Conservation (phyloP, 2,113 vertebrate genomes). For the Actinemys pallida region DNA sequence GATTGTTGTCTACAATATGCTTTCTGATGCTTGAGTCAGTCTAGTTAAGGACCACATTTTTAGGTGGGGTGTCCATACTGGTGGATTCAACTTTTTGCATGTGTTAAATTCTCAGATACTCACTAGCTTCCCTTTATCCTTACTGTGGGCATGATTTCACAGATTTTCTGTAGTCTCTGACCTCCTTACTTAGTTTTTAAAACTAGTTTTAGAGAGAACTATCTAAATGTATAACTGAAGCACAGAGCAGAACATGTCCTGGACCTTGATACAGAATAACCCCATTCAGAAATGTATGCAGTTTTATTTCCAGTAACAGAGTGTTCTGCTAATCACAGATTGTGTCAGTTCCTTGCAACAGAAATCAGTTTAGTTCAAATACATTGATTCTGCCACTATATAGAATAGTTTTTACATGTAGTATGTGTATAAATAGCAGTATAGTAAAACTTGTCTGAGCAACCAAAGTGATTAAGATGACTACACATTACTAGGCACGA, state of each 20-base stretch:
- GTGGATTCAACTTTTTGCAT: background rate
- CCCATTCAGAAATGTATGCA: fast-evolving
- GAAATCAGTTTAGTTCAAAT: background rate
- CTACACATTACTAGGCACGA: fast-evolving
- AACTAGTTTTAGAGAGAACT: background rate
- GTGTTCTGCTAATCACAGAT: background rate
- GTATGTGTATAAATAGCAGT: background rate
- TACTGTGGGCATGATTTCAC: background rate
- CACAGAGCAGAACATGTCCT: fast-evolving
- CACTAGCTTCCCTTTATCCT: fast-evolving
- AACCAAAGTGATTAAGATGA: background rate
- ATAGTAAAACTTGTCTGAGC: background rate
- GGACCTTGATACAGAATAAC: background rate
- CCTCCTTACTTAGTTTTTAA: background rate
- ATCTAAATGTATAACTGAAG: background rate
- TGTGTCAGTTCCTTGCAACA: background rate
- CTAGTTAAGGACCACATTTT: background rate
- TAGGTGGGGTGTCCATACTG: background rate
- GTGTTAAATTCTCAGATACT: background rate
- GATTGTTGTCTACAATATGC: background rate
- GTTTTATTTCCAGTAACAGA: background rate
- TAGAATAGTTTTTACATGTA: background rate
- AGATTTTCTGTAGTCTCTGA: background rate
- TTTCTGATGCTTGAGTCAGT: background rate
- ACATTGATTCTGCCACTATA: background rate